Evolutionary conservation across 2,113 vertebrate species (phyloP), one percentile per base, ranked within the genome.

Genomic region (Megalops atlanticus): DNA sequence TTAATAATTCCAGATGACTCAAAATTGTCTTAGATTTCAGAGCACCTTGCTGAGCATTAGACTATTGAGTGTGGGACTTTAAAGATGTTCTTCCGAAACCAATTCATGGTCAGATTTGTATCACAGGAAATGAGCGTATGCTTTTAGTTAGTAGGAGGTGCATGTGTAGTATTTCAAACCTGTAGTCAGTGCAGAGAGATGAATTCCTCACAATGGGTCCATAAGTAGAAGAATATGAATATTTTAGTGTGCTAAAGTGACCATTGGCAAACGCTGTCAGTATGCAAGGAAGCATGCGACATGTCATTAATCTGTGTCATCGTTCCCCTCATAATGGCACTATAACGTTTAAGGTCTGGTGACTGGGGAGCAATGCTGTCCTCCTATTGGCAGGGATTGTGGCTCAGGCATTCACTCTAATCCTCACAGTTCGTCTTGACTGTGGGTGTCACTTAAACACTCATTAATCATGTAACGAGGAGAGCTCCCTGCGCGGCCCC

Each of bases 401-500:
- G n/a, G n/a, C 58, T 31, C 58, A 8, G 11, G 31, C 10, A n/a
- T 64, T n/a, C 58, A 11, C 58, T 2, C 24, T 27, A 10, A 64
- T 64, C 58, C 10, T 27, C n/a, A 64, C n/a, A 31, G 58, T 64
- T 12, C 31, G 58, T 64, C 8, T n/a, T 64, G n/a, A 27, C 58
- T 27, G 24, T 24, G 6, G 58, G 58, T 24, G 21, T 64, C 31
- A 31, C 58, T 27, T 64, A 64, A 64, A 31, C 58, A 64, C 58
- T 72, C 38, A 72, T 72, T 35, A 72, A 72, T 72, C 38, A 72
- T 31, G n/a, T 64, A 64, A 64, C 31, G n/a, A 31, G 24, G n/a
- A 11, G 58, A 64, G 58, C 11, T 24, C n/a, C n/a, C 58, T 27
- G 58, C 31, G 58, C 18, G 24, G 18, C 49, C 49, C n/a, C 49